Conservation (phyloP, 2,797 vertebrate genomes). For the Martes flavigula region DNA sequence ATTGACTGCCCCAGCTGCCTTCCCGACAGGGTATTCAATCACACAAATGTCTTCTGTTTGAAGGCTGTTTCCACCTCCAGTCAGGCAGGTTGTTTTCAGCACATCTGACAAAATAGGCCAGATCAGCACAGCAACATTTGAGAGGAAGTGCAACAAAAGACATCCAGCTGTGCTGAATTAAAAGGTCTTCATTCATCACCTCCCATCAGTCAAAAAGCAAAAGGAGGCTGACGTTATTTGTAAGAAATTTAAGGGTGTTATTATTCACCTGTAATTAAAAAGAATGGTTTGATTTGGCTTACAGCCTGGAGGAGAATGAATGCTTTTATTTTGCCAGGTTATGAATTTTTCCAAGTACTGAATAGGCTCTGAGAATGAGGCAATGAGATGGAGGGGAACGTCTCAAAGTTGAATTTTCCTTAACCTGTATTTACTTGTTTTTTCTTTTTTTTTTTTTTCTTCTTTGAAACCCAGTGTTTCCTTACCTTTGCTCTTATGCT, state of each 20-base stretch:
- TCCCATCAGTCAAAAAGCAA: slow-evolving; percentile 75
- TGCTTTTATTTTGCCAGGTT: slow-evolving; percentile 78
- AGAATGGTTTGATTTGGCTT: slow-evolving; percentile 82
- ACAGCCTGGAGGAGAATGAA: slow-evolving; percentile 75
- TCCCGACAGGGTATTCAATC: slow-evolving; percentile 50
- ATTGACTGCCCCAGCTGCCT: not conserved
- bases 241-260: slow-evolving; percentile 81
- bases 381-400: slow-evolving; percentile 53
- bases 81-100: slow-evolving; percentile 70
- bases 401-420: slow-evolving; percentile 33
- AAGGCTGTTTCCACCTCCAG: slow-evolving; percentile 70
- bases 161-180: slow-evolving; percentile 80
- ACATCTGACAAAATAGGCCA: slow-evolving; percentile 70
- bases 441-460: not conserved
- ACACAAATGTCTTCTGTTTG: slow-evolving; percentile 55
- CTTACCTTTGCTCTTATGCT: not conserved
- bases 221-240: slow-evolving; percentile 80
- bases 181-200: slow-evolving; percentile 78
- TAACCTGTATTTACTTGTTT: not conserved
- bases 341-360: slow-evolving; percentile 79
- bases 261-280: slow-evolving; percentile 85
- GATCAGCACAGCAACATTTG: slow-evolving; percentile 42
- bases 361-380: slow-evolving; percentile 63
- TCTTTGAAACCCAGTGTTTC: not conserved
- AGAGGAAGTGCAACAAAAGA: slow-evolving; percentile 74